phyloP scores from a whole-genome alignment of 64 coral and sea anemone genomes.

The Stichodactyla helianthus region DNA sequence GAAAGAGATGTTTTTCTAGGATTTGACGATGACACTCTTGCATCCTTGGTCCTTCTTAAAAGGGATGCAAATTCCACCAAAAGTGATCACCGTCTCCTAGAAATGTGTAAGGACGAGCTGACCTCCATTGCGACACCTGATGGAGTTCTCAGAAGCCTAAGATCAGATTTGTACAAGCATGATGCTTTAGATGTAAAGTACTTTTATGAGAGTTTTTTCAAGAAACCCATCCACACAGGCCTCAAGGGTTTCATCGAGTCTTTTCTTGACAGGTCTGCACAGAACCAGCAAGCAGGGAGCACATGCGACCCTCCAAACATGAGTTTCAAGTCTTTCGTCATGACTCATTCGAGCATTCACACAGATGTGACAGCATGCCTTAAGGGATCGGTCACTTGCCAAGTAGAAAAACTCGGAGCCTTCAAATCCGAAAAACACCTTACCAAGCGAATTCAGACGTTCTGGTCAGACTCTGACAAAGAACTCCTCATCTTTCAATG shows the following conservation, averaged over 20 bases:
- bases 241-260: conserved; percentile 44
- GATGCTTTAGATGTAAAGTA: conserved; percentile 41
- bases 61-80: not conserved
- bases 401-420: conserved; percentile 70
- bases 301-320: not conserved
- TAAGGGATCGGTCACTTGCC: conserved; percentile 35
- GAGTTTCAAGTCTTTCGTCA: conserved; percentile 49
- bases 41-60: conserved; percentile 66
- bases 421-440: conserved; percentile 98
- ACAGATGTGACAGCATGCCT: conserved; percentile 50
- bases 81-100: conserved; percentile 11
- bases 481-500: conserved; percentile 80
- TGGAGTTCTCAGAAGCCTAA: conserved; percentile 72
- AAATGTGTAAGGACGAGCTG: conserved; percentile 72
- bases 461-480: conserved; percentile 45
- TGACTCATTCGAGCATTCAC: conserved; percentile 83
- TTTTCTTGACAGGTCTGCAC: not conserved
- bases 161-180: conserved; percentile 21
- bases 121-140: conserved; percentile 78
- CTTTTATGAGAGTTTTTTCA: conserved; percentile 52
- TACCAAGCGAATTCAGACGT: conserved; percentile 52
- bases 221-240: conserved; percentile 69
- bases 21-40: conserved; percentile 69
- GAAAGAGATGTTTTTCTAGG: conserved; percentile 81
- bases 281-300: not conserved